Evolutionary conservation across 2,888 invertebrate genomes (phyloP), one percentile per base, ranked within the genome.

Genomic region (Conus canariensis): DNA sequence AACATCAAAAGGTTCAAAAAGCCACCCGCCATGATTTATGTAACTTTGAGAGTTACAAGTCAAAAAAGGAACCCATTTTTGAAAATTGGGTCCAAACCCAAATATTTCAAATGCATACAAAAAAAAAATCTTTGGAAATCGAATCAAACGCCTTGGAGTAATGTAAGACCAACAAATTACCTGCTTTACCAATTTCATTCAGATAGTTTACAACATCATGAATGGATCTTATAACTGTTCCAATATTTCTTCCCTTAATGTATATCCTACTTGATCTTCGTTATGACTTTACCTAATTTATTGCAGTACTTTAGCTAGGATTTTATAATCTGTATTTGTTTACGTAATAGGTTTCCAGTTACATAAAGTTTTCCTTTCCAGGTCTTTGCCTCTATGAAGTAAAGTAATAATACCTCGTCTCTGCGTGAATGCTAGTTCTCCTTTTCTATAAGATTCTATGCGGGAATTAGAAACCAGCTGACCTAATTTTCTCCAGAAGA

Each of bases 301-400:
- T 6, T 19, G 0, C 1, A 7, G 1, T 1, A 70, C 22, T 70
- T 70, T 70, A 19, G 70, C 70, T 3, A 19, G 19, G 0, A 70
- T 70, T 70, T 70, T 70, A 19, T 70, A 70, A 19, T 70, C 70
- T 70, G 70, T 70, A 70, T 70, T 70, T 70, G 70, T 70, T 70
- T 0, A 19, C 3, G 70, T 70, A 1, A 70, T 70, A 19, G 70
- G 70, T 70, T 9, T 70, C 70, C 70, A 4, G 3, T 70, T 70
- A 70, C 19, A 1, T 19, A 6, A 70, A 7, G 4, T 0, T 3
- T 70, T 9, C 8, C 14, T 70, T 14, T 70, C 19, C 8, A 70
- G 19, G 16, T 70, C 70, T 19, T 19, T 70, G 19, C 70, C 70
- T 7, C 8, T 70, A 70, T 70, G 70, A 14, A 70, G 70, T 3